Evolutionary conservation across 2,797 vertebrate species (phyloP).

Genomic region (Micropoecilia bifurca): DNA sequence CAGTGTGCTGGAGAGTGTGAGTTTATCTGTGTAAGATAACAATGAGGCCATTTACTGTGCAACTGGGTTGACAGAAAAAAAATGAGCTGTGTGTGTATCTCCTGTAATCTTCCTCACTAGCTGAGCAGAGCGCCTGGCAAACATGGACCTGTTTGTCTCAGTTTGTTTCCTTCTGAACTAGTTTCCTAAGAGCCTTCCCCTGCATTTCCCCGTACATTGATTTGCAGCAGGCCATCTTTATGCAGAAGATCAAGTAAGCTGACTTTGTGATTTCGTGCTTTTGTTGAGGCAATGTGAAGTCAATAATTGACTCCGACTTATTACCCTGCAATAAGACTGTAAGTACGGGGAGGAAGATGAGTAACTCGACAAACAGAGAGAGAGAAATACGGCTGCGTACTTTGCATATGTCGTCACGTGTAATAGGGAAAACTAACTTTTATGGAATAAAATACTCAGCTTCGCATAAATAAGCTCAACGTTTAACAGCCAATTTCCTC

Average conservation of each 20-base stretch:
- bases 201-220: slow-evolving; percentile 59
- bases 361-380: neutral
- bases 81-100: slow-evolving; percentile 19
- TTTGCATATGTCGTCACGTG: neutral
- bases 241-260: slow-evolving; percentile 50
- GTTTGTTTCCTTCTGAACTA: slow-evolving; percentile 66
- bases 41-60: slow-evolving; percentile 57
- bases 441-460: neutral
- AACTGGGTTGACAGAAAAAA: slow-evolving; percentile 12
- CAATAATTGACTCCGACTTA: slow-evolving; percentile 69
- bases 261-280: slow-evolving; percentile 68
- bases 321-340: slow-evolving; percentile 37
- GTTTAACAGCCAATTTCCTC: neutral
- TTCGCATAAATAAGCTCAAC: neutral
- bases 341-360: slow-evolving; percentile 38
- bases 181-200: slow-evolving; percentile 46
- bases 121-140: slow-evolving; percentile 61
- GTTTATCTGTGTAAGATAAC: slow-evolving; percentile 38
- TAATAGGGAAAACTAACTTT: neutral
- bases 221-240: slow-evolving; percentile 47
- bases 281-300: slow-evolving; percentile 71
- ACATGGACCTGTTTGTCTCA: slow-evolving; percentile 65
- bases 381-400: neutral
- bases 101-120: slow-evolving; percentile 47
- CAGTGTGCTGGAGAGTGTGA: slow-evolving; percentile 12